phyloP scores from a whole-genome alignment of 1,140 invertebrate species.

The Potamilus streckersoni region DNA sequence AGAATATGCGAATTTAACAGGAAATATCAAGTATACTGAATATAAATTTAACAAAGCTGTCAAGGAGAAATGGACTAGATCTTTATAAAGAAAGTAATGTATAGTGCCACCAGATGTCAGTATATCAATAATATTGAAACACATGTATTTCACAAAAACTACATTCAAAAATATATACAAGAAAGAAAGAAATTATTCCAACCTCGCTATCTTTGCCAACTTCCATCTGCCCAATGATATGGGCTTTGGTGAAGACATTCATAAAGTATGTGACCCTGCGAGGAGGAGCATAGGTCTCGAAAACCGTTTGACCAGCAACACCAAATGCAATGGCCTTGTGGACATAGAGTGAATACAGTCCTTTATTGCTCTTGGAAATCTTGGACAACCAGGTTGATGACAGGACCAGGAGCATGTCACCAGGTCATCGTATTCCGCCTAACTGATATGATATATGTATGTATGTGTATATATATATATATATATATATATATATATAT shows the following conservation, averaged over 20 bases:
- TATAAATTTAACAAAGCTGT: too few relatives aligned
- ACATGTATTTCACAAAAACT: too few relatives aligned
- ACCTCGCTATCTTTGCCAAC: conserved; percentile 12
- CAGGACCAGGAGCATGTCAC: conserved; percentile 22
- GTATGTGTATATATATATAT: too few relatives aligned
- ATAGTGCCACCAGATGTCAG: too few relatives aligned
- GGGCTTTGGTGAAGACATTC: conserved; percentile 22
- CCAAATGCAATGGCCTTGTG: conserved; percentile 29
- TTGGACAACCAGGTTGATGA: conserved; percentile 25
- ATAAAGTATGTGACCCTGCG: conserved; percentile 31
- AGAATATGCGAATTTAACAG: too few relatives aligned
- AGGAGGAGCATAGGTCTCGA: conserved; percentile 31
- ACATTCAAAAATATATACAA: too few relatives aligned
- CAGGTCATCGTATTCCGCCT: conserved; percentile 24
- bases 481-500: too few relatives aligned
- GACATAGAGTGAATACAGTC: conserved; percentile 6
- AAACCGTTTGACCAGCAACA: conserved; percentile 8
- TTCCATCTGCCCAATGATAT: conserved; percentile 1
- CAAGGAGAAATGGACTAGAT: too few relatives aligned
- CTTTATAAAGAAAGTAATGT: too few relatives aligned
- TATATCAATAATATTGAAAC: too few relatives aligned
- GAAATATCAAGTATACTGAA: too few relatives aligned
- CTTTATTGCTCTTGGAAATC: not conserved
- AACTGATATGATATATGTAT: not conserved
- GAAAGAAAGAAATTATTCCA: not conserved